Base-by-base conservation (phyloP, 2,113 vertebrate species). In the Ageneiosus marmoratus region DNA sequence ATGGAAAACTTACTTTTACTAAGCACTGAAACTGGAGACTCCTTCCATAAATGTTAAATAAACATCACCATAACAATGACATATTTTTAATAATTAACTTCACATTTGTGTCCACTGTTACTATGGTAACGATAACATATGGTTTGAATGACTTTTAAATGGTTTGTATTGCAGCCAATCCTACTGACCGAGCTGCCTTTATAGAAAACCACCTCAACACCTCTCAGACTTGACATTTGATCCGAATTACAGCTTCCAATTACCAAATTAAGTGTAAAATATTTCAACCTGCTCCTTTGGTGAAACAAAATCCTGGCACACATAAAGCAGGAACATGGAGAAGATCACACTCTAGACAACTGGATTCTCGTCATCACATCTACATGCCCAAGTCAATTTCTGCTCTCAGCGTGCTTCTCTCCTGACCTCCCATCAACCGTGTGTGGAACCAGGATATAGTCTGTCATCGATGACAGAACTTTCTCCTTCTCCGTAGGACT, bases 371-470 rank as follows among this genome's bases (percentile, higher is more conserved):
- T 93, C 89, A 92, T 93, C 89, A 87, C 89, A 87, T 89, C 90
- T 88, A 87, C 89, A 83, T 87, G 88, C 90, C 91, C 91, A 91
- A 93, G 91, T 93, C 91, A 92, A 92, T 94, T 92, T 91, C 51
- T 92, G 89, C 89, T 93, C 93, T 60, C 93, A 92, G 92, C 90
- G 6, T 91, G 92, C 89, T 90, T 87, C 86, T 89, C 91, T 92
- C 88, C 90, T 82, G 79, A 92, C 88, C 88, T 88, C 91, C 89
- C 92, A 93, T 95, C 93, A 93, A 90, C 91, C 91, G 90, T 91
- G 88, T 29, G 22, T 85, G 85, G 87, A 89, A 92, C 89, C 90
- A 89, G 92, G 86, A 92, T 89, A 89, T 89, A 90, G 88, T 87
- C 81, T 92, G 91, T 92, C 92, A 90, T 85, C 41, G 88, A 89